Evolutionary conservation across 2,113 vertebrate genomes (phyloP).

Genomic region (Cynopterus brachyotis): DNA sequence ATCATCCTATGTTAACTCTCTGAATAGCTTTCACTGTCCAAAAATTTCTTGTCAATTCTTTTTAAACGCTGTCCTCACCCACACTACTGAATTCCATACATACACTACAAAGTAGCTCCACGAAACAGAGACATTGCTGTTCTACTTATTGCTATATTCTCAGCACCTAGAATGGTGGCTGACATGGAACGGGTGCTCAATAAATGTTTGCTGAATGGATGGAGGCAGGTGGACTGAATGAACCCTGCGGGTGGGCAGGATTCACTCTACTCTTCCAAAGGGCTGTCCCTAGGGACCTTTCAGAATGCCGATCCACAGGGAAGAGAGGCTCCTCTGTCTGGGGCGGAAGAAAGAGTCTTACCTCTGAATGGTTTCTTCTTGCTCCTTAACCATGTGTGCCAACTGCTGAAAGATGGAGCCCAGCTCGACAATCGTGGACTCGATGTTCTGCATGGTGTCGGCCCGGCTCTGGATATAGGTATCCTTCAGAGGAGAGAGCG

Average conservation of each 20-base stretch:
- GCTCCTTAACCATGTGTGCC: constrained; percentile 96
- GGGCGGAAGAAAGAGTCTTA: constrained; percentile 64
- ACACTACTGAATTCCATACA: neutral
- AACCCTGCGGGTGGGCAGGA: neutral
- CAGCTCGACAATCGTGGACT: constrained; percentile 94
- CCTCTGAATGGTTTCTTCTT: constrained; percentile 95
- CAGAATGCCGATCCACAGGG: neutral
- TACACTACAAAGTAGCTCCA: neutral
- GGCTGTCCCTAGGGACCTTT: neutral
- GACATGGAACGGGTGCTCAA: neutral
- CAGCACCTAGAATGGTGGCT: neutral
- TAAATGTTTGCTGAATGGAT: neutral
- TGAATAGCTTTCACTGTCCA: neutral
- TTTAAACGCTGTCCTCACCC: neutral
- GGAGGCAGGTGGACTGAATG: neutral
- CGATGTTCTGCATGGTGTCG: constrained; percentile 96
- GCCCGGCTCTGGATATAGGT: constrained; percentile 95
- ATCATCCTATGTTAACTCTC: neutral
- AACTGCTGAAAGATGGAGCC: constrained; percentile 95
- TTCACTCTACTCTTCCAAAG: neutral
- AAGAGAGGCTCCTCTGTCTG: neutral
- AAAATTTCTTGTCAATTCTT: neutral
- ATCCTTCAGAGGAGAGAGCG: constrained; percentile 82
- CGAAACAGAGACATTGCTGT: neutral
- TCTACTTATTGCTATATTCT: neutral